Evolutionary conservation across 2,888 invertebrate genomes (phyloP), one percentile per base, ranked within the genome.

Genomic region (Vanessa cardui): DNA sequence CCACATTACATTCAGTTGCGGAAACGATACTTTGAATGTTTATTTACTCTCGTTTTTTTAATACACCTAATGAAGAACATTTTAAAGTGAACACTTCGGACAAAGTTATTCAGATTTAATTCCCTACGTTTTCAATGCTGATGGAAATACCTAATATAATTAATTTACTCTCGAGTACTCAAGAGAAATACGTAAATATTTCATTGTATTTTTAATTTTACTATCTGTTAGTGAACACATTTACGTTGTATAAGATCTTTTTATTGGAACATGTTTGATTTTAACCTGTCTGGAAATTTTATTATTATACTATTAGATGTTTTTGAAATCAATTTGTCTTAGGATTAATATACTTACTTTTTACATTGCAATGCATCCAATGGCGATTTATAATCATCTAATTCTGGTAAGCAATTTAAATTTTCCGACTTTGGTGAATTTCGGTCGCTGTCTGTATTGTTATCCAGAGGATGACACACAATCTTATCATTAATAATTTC

Each of bases 301-400:
- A 39, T 39, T 39, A 39, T 8, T n/a, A 52, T 26, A 52, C 15
- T 26, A 26, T 26, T 21, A 8, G n/a, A 20, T 49, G 21, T 21
- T 18, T 18, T 18, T 8, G 9, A 54, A 18, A 56, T 9, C n/a
- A 18, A 56, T 9, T n/a, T 39, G 2, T 56, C 39, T 18, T 20
- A 2, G 9, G 8, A 31, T 21, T 8, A 56, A 39, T 33, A 56
- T 62, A 71, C 75, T 73, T 68, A 76, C 75, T 62, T 73, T 68
- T 73, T 75, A 68, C 69, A 64, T 54, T 70, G 83, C 75, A 92
- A 83, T 26, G 91, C 85, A 70, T 87, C 86, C 44, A 92, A 74
- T 33, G 92, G 92, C 8, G 92, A 92, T 79, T 81, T 83, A 71
- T 92, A 92, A 76, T 92, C 92, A 72, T 84, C 80, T 1, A 73